These are phyloP conservation scores for Alentia gelatinosa DNA, from an alignment of 2,888 invertebrate species.

Conservation along the genomic window DNA sequence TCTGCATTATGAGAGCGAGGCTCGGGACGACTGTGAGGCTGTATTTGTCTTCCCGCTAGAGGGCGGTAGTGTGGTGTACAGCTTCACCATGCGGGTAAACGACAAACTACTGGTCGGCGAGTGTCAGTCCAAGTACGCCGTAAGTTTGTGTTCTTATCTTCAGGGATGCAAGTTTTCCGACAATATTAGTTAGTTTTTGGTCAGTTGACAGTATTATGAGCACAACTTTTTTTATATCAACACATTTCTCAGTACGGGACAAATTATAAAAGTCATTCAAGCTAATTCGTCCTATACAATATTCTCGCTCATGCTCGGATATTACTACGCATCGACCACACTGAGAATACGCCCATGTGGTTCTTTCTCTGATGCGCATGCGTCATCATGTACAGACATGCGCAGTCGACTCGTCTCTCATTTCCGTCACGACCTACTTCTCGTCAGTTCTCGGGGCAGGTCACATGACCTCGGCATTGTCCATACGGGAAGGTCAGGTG, in stretches of 20 bases:
- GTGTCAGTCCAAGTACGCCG: slow-evolving; percentile 71
- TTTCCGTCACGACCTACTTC: neutral
- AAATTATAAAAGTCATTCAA: too few species aligned
- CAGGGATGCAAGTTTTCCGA: neutral
- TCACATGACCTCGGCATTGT: neutral
- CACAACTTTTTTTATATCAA: neutral
- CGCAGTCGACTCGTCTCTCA: neutral
- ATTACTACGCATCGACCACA: neutral
- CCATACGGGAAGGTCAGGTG: neutral
- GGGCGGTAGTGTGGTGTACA: slow-evolving; percentile 69
- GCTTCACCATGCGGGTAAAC: slow-evolving; percentile 70
- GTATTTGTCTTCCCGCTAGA: slow-evolving; percentile 72
- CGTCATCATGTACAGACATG: neutral
- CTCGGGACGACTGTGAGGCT: slow-evolving; percentile 66
- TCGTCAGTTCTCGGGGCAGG: neutral
- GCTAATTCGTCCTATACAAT: too few species aligned
- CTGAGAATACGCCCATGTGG: too few species aligned
- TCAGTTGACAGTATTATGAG: neutral
- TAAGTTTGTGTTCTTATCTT: slow-evolving; percentile 39
- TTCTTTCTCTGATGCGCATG: too few species aligned
- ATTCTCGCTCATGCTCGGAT: neutral
- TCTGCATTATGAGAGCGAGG: slow-evolving; percentile 67
- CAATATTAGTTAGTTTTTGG: neutral
- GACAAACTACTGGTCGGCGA: slow-evolving; percentile 69
- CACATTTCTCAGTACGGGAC: neutral